Evolutionary conservation across 2,888 invertebrate species (phyloP).

Genomic region (Idaea dimidiata): DNA sequence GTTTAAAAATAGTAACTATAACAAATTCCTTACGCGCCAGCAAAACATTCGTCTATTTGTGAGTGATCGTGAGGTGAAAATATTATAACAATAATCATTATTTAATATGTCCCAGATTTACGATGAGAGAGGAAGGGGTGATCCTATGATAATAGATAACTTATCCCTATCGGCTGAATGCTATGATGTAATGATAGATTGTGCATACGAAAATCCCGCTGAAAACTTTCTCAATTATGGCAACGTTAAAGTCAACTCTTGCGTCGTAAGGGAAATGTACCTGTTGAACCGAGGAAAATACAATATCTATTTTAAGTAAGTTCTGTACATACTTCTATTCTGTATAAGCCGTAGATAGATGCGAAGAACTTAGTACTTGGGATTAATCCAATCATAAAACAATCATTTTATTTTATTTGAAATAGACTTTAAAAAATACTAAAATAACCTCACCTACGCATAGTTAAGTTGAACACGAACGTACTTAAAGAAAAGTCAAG

Average conservation of each 20-base stretch:
- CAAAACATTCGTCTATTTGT: not conserved
- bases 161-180: slow-evolving; percentile 79
- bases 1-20: no score
- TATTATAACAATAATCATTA: not conserved
- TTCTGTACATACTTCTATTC: not conserved
- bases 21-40: not conserved
- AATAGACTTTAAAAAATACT: no score
- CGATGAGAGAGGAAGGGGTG: slow-evolving; percentile 64
- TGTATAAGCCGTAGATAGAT: no score
- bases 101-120: slow-evolving; percentile 54
- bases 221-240: slow-evolving; percentile 77
- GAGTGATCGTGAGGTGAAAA: not conserved
- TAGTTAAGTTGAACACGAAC: no score
- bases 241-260: slow-evolving; percentile 79
- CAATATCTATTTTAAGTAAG: slow-evolving; percentile 78
- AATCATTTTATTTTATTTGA: no score
- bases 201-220: slow-evolving; percentile 65
- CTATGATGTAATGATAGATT: slow-evolving; percentile 80
- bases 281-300: slow-evolving; percentile 81
- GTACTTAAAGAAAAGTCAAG: no score
- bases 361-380: no score
- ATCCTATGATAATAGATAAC: slow-evolving; percentile 65
- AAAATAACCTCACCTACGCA: no score
- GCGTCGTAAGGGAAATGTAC: slow-evolving; percentile 64
- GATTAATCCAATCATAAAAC: no score